phyloP scores from a whole-genome alignment of 2,113 vertebrate genomes.

The Entomyzon cyanotis region DNA sequence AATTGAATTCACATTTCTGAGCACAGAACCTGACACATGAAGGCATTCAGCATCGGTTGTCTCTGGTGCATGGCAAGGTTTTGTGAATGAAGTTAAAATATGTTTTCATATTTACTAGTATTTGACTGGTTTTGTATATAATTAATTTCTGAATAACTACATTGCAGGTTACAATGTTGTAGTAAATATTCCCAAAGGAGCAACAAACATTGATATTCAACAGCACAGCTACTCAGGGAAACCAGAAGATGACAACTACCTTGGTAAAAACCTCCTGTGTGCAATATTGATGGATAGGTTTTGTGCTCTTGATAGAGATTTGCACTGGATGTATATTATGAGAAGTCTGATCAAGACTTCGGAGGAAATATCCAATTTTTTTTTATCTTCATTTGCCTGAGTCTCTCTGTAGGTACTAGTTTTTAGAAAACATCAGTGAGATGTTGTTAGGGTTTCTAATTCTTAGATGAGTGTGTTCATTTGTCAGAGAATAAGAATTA shows the following conservation, averaged over 20 bases:
- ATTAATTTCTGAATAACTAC: constrained; percentile 47
- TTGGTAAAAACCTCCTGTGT: constrained; percentile 80
- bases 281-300: not conserved
- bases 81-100: not conserved
- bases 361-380: not conserved
- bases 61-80: not conserved
- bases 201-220: constrained; percentile 91
- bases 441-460: not conserved
- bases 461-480: not conserved
- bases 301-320: not conserved
- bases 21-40: not conserved
- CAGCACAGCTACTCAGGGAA: constrained; percentile 96
- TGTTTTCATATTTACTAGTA: not conserved
- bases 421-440: not conserved
- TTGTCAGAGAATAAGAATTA: not conserved
- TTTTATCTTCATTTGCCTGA: not conserved
- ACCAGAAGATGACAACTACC: constrained; percentile 96
- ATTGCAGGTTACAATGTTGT: constrained; percentile 90
- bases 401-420: not conserved
- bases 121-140: not conserved
- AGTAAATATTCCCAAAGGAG: constrained; percentile 92
- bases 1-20: not conserved
- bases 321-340: not conserved
- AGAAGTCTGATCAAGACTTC: not conserved
- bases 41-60: not conserved